Base-by-base conservation (phyloP, 1,140 invertebrate genomes). In the Drosophila parabipectinata region DNA sequence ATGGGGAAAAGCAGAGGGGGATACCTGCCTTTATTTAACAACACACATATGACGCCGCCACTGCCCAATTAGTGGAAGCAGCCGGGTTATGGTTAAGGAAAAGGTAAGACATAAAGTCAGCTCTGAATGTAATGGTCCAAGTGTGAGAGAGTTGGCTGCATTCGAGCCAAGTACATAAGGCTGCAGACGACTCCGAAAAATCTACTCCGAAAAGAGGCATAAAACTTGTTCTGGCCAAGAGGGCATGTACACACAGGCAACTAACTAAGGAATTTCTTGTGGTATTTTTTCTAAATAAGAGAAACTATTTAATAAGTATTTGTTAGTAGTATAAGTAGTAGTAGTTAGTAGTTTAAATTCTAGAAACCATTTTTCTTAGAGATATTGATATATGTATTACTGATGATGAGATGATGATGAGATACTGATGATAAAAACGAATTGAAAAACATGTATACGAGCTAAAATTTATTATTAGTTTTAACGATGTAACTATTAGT, bases 31-130 rank as follows among this genome's bases (percentile, higher is more conserved):
- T 62, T 45, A 32, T 37, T 21, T 41, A 57, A 51, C 76, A 76
- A 77, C 64, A 83, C 69, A 82, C 66, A 71, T 59, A 60, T 58
- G 47, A 68, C 60, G 72, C 72, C 60, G 52, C 73, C 62, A 66
- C 47, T 85, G 82, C 81, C 82, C 81, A 85, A 85, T 85, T 85
- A 87, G 81, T 81, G 84, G 82, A 66, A 76, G 73, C 75, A 69
- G 63, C 51, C 62, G 71, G 15, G 53, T 48, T 67, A 45, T 53
- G 41, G 48, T 26, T 52, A 69, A 61, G 47, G 67, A 62, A 58
- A 59, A 60, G 57, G 41, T 58, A 47, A 79, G 45, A 72, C 54
- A 44, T 53, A 55, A 60, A 45, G 54, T 60, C 66, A 45, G 66
- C 48, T 53, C 47, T 37, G 37, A 39, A n/a, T 50, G 14, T 12